phyloP scores from a whole-genome alignment of 1,140 invertebrate species.

The Babylonia areolata region DNA sequence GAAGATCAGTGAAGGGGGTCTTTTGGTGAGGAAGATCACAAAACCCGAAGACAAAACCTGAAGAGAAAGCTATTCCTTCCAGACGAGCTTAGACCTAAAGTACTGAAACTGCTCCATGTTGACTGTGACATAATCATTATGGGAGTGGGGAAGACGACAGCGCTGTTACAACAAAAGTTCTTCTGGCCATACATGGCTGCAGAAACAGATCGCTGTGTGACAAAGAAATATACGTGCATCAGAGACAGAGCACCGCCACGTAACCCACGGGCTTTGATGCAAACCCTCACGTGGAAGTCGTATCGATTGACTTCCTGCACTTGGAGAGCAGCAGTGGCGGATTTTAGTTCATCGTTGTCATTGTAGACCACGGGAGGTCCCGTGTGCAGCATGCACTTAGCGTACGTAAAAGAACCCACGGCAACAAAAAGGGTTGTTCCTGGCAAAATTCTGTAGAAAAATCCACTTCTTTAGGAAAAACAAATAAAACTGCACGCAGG shows the following conservation, averaged over 20 bases:
- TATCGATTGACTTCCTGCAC: slow-evolving; percentile 38
- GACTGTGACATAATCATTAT: too few species aligned
- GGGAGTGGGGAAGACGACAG: too few species aligned
- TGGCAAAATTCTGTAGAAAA: too few species aligned
- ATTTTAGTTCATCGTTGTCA: slow-evolving; percentile 40
- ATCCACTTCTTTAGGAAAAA: too few species aligned
- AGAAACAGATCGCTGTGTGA: slow-evolving; percentile 39
- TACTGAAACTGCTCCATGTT: slow-evolving; percentile 34
- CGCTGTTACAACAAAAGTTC: slow-evolving; percentile 36
- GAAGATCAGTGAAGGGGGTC: not conserved
- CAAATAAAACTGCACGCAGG: too few species aligned
- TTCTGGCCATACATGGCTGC: slow-evolving; percentile 40
- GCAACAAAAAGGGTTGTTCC: too few species aligned
- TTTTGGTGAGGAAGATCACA: slow-evolving; percentile 9
- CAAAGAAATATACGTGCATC: slow-evolving; percentile 36
- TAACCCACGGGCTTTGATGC: slow-evolving; percentile 38
- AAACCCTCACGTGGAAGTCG: slow-evolving; percentile 41
- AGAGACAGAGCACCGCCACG: slow-evolving; percentile 47
- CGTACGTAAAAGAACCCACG: too few species aligned
- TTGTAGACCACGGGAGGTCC: slow-evolving; percentile 50
- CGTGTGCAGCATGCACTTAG: too few species aligned
- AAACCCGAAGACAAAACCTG: too few species aligned
- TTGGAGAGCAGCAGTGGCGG: slow-evolving; percentile 43
- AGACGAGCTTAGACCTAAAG: not conserved
- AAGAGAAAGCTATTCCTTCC: slow-evolving; percentile 44